Conservation (phyloP, 2,113 vertebrate species). For the Epinephelus moara region DNA sequence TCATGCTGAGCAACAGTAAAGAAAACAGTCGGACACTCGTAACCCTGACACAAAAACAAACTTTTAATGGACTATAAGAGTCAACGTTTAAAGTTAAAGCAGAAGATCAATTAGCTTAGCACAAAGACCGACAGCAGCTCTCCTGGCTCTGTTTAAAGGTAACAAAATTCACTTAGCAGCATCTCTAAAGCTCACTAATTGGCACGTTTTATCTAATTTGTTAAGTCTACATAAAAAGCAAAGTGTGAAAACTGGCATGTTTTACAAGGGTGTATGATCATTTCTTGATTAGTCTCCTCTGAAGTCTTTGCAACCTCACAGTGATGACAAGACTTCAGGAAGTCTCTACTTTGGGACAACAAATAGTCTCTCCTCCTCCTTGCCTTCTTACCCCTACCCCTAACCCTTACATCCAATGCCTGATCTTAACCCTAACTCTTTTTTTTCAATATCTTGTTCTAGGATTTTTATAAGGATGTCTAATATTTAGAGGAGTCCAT, state of each 20-base stretch:
- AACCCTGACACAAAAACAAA: not conserved
- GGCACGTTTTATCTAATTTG: not conserved
- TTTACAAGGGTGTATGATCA: not conserved
- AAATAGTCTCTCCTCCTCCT: too few relatives aligned
- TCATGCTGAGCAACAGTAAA: constrained; percentile 6
- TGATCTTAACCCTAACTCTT: too few relatives aligned
- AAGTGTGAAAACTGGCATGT: not conserved
- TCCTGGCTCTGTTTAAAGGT: not conserved
- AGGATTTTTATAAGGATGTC: too few relatives aligned
- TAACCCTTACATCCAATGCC: too few relatives aligned
- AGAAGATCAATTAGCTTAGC: not conserved
- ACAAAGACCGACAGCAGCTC: not conserved
- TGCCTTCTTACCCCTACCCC: too few relatives aligned
- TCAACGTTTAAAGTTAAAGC: not conserved
- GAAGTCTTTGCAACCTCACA: not conserved
- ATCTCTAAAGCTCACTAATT: not conserved
- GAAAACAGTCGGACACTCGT: not conserved
- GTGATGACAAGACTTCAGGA: not conserved
- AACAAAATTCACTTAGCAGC: not conserved
- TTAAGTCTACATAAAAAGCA: not conserved
- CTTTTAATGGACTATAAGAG: constrained; percentile 11
- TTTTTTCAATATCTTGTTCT: too few relatives aligned
- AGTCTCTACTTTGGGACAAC: not conserved
- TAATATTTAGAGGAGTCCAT: too few relatives aligned
- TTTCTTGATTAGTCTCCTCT: not conserved